A percentile compares a stretch with the other conserved stretches of the same genome.
These are phyloP conservation scores for Thalassaphorura encarpata DNA, from an alignment of 1,140 invertebrate species.

Conservation along the genomic window DNA sequence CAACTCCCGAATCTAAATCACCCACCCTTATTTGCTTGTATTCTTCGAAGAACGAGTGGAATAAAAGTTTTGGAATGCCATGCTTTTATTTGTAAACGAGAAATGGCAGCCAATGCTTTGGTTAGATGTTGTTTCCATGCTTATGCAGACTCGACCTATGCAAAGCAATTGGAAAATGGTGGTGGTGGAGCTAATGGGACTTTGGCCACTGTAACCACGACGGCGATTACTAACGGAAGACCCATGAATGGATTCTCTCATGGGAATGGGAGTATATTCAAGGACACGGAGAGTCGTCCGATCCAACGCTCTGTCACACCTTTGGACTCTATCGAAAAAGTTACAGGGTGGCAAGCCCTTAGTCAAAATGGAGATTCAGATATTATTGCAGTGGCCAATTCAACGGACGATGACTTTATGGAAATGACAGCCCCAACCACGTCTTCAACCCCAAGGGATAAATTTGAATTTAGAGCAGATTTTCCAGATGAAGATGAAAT, in stretches of 20 bases:
- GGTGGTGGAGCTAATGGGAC: no score
- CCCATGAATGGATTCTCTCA: slow-evolving; percentile 9
- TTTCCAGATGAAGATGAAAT: slow-evolving; percentile 57
- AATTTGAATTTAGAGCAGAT: slow-evolving; percentile 31
- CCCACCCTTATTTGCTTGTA: slow-evolving; percentile 94
- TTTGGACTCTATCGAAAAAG: slow-evolving; percentile 31
- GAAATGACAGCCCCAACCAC: slow-evolving; percentile 37
- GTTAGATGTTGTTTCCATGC: slow-evolving; percentile 91
- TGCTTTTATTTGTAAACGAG: slow-evolving; percentile 93
- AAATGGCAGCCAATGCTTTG: slow-evolving; percentile 86
- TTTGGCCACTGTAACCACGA: slow-evolving; percentile 38
- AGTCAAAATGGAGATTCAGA: slow-evolving; percentile 33
- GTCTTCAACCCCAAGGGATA: slow-evolving; percentile 37
- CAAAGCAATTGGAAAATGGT: slow-evolving; percentile 55
- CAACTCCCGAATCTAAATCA: slow-evolving; percentile 71
- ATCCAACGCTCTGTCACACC: slow-evolving; percentile 32
- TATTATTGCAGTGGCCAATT: slow-evolving; percentile 31
- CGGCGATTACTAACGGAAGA: slow-evolving; percentile 34
- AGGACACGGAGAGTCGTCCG: slow-evolving; percentile 13
- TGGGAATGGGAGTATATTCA: slow-evolving; percentile 35
- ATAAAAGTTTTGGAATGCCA: slow-evolving; percentile 99
- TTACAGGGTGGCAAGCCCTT: slow-evolving; percentile 31
- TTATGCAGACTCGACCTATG: slow-evolving; percentile 86
- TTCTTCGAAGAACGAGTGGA: slow-evolving; percentile 86
- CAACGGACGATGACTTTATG: slow-evolving; percentile 31